Evolutionary conservation across 2,797 vertebrate genomes (phyloP).

Genomic region (Chelon labrosus): DNA sequence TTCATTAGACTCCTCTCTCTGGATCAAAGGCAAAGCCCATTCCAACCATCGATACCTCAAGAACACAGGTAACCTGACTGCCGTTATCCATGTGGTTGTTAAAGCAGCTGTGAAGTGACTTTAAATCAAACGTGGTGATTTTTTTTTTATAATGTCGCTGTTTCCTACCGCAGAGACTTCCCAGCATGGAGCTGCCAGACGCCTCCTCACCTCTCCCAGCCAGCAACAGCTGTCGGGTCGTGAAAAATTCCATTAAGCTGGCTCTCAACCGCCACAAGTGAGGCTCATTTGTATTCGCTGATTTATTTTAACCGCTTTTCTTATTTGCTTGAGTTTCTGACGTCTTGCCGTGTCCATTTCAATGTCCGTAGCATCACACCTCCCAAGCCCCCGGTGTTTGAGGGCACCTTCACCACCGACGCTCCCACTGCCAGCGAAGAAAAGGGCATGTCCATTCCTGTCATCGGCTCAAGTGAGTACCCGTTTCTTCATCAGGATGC

Average conservation of each 20-base stretch:
- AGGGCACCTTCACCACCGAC: conserved; percentile 59
- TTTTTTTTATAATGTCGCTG: neutral
- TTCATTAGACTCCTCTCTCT: conserved; percentile 77
- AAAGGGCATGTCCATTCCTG: conserved; percentile 85
- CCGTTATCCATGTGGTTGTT: neutral
- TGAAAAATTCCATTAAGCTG: conserved; percentile 98
- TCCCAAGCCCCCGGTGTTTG: conserved; percentile 76
- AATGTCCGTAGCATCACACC: conserved; percentile 72
- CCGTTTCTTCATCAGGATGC: neutral
- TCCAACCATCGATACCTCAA: conserved; percentile 90
- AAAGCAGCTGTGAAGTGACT: neutral
- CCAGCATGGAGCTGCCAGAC: conserved; percentile 97
- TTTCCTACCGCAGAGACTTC: conserved; percentile 87
- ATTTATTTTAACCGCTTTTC: too few relatives aligned
- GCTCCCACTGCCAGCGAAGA: conserved; percentile 63
- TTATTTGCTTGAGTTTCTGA: neutral
- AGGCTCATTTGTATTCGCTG: conserved; percentile 50
- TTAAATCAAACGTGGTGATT: neutral
- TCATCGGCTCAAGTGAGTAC: conserved; percentile 88
- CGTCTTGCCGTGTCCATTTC: neutral
- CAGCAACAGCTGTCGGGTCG: conserved; percentile 89
- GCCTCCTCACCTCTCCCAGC: conserved; percentile 94
- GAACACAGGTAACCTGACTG: conserved; percentile 88
- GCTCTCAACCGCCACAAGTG: conserved; percentile 93
- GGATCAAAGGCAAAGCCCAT: conserved; percentile 88